These are phyloP conservation scores for Notospermus geniculatus DNA, from an alignment of 1,140 invertebrate species.

Conservation along the genomic window DNA sequence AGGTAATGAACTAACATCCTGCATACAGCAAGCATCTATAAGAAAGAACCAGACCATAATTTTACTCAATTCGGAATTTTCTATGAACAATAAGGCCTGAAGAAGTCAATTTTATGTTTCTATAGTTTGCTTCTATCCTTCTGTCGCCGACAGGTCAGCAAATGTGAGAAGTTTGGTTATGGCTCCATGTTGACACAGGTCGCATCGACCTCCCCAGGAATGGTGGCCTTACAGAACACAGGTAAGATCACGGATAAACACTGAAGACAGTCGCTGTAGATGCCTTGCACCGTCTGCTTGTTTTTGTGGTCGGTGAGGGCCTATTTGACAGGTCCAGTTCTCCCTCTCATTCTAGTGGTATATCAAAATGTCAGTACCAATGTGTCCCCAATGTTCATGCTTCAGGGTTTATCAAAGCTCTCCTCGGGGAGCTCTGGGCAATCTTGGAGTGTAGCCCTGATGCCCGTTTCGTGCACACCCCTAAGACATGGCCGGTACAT, in stretches of 20 bases:
- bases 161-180: conserved; percentile 57
- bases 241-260: conserved; percentile 26
- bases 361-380: background rate
- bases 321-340: no score
- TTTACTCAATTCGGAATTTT: no score
- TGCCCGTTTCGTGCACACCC: conserved; percentile 42
- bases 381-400: background rate
- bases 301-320: background rate
- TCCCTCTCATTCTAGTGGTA: no score
- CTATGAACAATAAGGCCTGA: no score
- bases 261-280: background rate
- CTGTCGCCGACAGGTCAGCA: conserved; percentile 43
- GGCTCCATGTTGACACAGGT: conserved; percentile 54
- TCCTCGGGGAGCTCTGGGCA: conserved; percentile 51
- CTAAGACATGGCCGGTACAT: conserved; percentile 50
- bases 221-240: conserved; percentile 49
- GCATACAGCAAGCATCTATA: background rate
- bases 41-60: no score
- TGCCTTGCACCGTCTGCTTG: no score
- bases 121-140: background rate
- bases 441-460: conserved; percentile 47
- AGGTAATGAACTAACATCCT: conserved; percentile 35
- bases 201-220: conserved; percentile 49
- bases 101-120: no score
- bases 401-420: conserved; percentile 47